Conservation (phyloP, 2,888 invertebrate genomes). For the Barypeithes pellucidus region DNA sequence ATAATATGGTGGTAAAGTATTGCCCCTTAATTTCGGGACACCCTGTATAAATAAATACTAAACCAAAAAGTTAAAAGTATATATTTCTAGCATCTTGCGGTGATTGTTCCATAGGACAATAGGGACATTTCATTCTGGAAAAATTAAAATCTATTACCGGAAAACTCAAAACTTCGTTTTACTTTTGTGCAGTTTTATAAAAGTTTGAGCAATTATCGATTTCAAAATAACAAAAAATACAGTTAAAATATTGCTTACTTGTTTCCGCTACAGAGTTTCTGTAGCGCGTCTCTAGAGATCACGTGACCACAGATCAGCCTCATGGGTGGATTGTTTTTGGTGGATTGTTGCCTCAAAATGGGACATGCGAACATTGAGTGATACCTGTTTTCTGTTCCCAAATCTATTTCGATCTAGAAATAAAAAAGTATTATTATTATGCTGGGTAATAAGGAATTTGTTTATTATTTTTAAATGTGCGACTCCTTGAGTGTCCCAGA, state of each 20-base stretch:
- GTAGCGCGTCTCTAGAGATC: slow-evolving; percentile 96
- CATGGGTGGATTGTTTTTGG: slow-evolving; percentile 98
- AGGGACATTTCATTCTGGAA: slow-evolving; percentile 97
- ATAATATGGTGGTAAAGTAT: no score
- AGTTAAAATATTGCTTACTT: slow-evolving; percentile 83
- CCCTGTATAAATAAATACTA: slow-evolving; percentile 22
- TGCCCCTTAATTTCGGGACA: no score
- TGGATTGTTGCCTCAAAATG: slow-evolving; percentile 96
- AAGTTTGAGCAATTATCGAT: no score
- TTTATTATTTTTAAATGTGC: no score
- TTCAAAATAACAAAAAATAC: no score
- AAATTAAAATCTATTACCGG: slow-evolving; percentile 58
- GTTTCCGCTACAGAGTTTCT: slow-evolving; percentile 93
- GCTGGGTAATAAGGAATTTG: no score
- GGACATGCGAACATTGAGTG: slow-evolving; percentile 99
- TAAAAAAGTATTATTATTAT: no score
- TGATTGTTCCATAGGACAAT: slow-evolving; percentile 97
- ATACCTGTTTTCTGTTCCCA: slow-evolving; percentile 91
- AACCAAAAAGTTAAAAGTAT: slow-evolving; percentile 80
- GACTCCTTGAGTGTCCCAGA: no score
- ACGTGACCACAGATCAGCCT: slow-evolving; percentile 97
- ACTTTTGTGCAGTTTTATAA: no score
- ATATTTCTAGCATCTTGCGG: slow-evolving; percentile 94
- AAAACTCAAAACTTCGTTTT: not conserved
- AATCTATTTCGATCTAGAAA: slow-evolving; percentile 92